These are phyloP conservation scores for Syngnathus scovelli DNA, from an alignment of 2,113 vertebrate species.

Conservation along the genomic window DNA sequence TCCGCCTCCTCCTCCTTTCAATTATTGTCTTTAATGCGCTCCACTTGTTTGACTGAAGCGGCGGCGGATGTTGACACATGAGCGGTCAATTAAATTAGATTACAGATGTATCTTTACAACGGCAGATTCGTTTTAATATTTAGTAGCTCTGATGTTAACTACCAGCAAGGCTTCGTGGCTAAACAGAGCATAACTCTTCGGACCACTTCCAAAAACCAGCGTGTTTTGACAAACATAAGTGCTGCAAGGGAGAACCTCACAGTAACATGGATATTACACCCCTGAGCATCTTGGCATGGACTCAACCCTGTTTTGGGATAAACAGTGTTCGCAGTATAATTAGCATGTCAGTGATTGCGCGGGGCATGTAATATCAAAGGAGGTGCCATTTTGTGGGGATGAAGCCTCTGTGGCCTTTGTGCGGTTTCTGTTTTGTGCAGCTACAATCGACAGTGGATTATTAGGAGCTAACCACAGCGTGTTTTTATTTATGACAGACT, in stretches of 20 bases:
- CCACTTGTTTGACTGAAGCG: slow-evolving; percentile 56
- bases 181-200: slow-evolving; percentile 69
- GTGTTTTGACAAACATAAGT: slow-evolving; percentile 70
- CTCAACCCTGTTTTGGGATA: slow-evolving; percentile 65
- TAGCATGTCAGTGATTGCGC: slow-evolving; percentile 62
- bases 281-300: slow-evolving; percentile 61
- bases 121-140: slow-evolving; percentile 17
- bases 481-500: slow-evolving; percentile 13
- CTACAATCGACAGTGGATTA: slow-evolving; percentile 57
- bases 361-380: slow-evolving; percentile 69
- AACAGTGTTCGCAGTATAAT: slow-evolving; percentile 72
- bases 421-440: slow-evolving; percentile 43
- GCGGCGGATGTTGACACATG: slow-evolving; percentile 39
- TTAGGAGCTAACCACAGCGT: slow-evolving; percentile 14
- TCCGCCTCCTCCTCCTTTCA: slow-evolving; percentile 49
- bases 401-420: slow-evolving; percentile 40
- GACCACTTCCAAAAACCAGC: slow-evolving; percentile 64
- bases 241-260: slow-evolving; percentile 74
- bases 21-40: slow-evolving; percentile 66
- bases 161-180: slow-evolving; percentile 55
- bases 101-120: background rate
- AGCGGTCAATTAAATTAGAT: slow-evolving; percentile 10
- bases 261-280: slow-evolving; percentile 73
- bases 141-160: slow-evolving; percentile 34
- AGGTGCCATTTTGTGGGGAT: slow-evolving; percentile 56